Percentiles rank a stretch among this genome's conserved stretches.
Conservation (phyloP, 1,140 invertebrate genomes). For the Manduca sexta region DNA sequence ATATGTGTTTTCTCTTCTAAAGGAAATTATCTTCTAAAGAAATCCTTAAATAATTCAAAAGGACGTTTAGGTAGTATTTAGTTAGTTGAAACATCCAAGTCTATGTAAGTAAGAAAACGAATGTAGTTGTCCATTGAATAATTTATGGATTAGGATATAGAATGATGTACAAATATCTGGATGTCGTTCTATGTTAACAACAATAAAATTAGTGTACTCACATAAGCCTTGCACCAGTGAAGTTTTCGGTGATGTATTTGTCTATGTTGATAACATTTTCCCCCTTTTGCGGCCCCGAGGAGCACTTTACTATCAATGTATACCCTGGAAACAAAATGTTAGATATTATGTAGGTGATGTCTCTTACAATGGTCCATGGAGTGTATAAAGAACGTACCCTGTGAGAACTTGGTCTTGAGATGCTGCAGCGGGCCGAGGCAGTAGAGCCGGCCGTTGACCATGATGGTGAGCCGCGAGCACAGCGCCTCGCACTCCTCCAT, state of each 20-base stretch:
- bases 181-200: no score
- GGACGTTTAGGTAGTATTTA: no score
- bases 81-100: no score
- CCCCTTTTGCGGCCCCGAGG: constrained; percentile 39
- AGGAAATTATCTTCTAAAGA: no score
- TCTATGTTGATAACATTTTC: constrained; percentile 29
- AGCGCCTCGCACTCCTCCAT: constrained; percentile 93
- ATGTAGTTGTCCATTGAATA: no score
- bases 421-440: constrained; percentile 82
- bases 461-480: constrained; percentile 88
- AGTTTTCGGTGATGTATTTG: constrained; percentile 37
- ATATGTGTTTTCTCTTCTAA: no score
- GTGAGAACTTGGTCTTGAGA: constrained; percentile 79
- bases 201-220: constrained; percentile 28
- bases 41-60: no score
- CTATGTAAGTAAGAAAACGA: no score
- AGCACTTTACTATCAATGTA: constrained; percentile 55
- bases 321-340: constrained; percentile 57
- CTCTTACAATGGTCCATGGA: neutral
- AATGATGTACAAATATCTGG: no score
- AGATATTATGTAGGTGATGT: neutral
- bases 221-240: constrained; percentile 46
- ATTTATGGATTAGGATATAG: no score
- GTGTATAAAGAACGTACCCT: constrained; percentile 47
- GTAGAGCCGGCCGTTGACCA: constrained; percentile 88